Conservation (phyloP, 2,888 invertebrate genomes). For the Myathropa florea region DNA sequence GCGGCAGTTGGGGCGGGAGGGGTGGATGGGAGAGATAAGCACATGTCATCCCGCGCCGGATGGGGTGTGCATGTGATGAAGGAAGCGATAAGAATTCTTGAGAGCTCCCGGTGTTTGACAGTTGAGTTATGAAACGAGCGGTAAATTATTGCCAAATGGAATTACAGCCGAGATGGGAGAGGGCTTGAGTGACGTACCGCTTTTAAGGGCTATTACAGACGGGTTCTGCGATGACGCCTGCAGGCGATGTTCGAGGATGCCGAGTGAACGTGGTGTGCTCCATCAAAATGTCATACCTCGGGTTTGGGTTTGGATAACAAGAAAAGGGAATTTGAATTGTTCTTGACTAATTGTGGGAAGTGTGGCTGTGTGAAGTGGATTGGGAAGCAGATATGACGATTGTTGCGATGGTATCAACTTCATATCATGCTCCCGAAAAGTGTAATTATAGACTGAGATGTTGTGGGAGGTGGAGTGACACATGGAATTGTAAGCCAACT, state of each 20-base stretch:
- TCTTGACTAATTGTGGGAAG: not conserved
- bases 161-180: conserved; percentile 35
- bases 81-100: conserved; percentile 41
- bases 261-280: not conserved
- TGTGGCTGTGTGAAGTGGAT: not conserved
- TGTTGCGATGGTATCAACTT: not conserved
- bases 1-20: conserved; percentile 11
- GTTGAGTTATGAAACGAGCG: conserved; percentile 61
- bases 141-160: conserved; percentile 60
- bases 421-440: not conserved
- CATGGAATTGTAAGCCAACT: too few species aligned
- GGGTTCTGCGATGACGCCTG: conserved; percentile 1
- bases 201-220: conserved; percentile 7
- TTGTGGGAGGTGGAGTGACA: not conserved
- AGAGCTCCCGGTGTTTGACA: conserved; percentile 55
- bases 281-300: not conserved
- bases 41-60: conserved; percentile 49
- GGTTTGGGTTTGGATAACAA: not conserved
- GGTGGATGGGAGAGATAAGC: conserved; percentile 46
- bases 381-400: not conserved
- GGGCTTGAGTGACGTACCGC: conserved; percentile 39
- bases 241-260: not conserved
- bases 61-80: not conserved
- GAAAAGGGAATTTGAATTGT: not conserved
- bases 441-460: not conserved